Evolutionary conservation across 2,797 vertebrate genomes (phyloP), one percentile per base, ranked within the genome.

Genomic region (Poeciliopsis paucimaculata): DNA sequence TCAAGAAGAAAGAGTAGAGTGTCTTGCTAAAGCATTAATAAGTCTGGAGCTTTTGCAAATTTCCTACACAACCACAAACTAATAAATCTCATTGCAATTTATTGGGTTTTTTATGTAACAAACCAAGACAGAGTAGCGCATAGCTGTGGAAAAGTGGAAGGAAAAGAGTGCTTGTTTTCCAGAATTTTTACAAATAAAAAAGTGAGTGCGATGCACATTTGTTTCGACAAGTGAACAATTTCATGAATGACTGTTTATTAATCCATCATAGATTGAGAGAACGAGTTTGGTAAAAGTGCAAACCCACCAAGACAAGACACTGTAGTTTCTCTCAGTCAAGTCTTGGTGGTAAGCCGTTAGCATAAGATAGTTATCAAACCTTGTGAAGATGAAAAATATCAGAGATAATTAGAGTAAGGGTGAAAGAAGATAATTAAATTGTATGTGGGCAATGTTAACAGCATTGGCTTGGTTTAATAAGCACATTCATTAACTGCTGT

Each of bases 351-450:
- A 86, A 86, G 88, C 82, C 88, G 93, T 89, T 84, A 80, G 88
- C 86, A 90, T 92, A 81, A 92, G 92, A 94, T 92, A 86, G 84
- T 87, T 87, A 92, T 92, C 90, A 84, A 83, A 91, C 87, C 80
- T 82, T 86, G 86, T 85, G 89, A 92, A 93, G 89, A 93, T 90
- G 88, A 94, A 91, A 94, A 92, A 93, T 91, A 93, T 92, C 86
- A 86, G 82, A 91, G 89, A 92, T 93, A 90, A 95, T 94, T 93
- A 91, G 89, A 92, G 84, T 53, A 47, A 88, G 78, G 86, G 82
- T 86, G 81, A 87, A 90, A 87, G 86, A 90, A 91, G 89, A 94
- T 93, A 91, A 94, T 92, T 92, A 89, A 93, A 93, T 92, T 90
- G 90, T 86, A 91, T 87, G 86, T 87, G 79, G 85, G 84, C 84